Base-by-base conservation (phyloP, 2,797 vertebrate species). In the Falco columbarius region DNA sequence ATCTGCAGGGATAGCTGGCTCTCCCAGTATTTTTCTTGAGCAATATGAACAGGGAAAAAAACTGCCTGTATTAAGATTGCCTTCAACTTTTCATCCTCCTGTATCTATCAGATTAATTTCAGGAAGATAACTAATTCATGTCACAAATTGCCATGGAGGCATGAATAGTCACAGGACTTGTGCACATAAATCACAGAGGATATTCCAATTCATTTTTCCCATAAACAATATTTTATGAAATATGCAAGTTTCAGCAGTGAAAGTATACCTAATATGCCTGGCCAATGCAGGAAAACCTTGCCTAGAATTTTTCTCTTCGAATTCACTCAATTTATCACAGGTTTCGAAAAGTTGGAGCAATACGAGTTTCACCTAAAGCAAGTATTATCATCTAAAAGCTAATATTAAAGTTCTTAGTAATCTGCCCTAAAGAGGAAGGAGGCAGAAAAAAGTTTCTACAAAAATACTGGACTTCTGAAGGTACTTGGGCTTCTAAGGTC, bases 241-340 rank as follows among this genome's bases (percentile, higher is more conserved):
- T 72, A 32, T 66, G 44, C 55, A 85, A 88, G 92, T 77, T 61
- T 85, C 55, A 61, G 6, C 15, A 89, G 52, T 71, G 56, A n/a
- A 66, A 87, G 42, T 68, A 7, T 42, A 14, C 51, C 8, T 88
- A 83, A 89, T 92, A 40, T 71, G 63, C 44, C 77, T 95, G 49
- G 94, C 90, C 66, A 65, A 85, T 88, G 29, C 34, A 91, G 49
- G 27, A 95, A 92, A 90, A 14, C 16, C 52, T 54, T 84, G 46
- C 24, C 86, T 87, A 55, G 68, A 93, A 70, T 32, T 72, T 81
- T 92, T 94, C n/a, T 94, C 77, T 83, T 92, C 95, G 86, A 94
- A 93, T 80, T 87, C 49, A 47, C 14, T 87, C n/a, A 73, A 56
- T 96, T 96, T 71, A 75, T 95, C 19, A 32, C 40, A 68, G 42